Base-by-base conservation (phyloP, 2,797 vertebrate species). In the Coluber constrictor region DNA sequence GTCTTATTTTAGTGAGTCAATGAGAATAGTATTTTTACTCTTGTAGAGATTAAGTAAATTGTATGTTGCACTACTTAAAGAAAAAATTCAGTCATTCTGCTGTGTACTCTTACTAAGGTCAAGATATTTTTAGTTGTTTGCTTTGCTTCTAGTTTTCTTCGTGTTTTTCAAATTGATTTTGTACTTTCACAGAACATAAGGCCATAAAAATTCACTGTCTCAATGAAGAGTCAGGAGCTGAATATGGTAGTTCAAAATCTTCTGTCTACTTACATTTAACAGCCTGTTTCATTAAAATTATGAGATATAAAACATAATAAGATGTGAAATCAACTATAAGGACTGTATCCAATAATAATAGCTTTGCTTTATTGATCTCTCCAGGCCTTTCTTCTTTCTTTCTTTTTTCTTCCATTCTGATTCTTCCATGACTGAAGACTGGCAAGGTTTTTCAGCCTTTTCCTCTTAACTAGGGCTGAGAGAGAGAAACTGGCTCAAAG, bases 251-350 rank as follows among this genome's bases (percentile, higher is more conserved):
- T 97, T 97, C 91, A 96, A 94, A 95, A 89, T n/a, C 93, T 94
- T 7, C 37, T 9, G 89, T 60, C 90, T 95, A 83, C 25, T 94
- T 94, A 94, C 20, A 94, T 23, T 95, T 54, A 94, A 66, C 92
- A 95, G 95, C 91, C 20, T 95, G 92, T 96, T 97, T 96, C 94
- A 96, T 92, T 95, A 94, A 66, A 92, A 93, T 96, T 96, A 94
- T 94, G 93, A 96, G 47, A 93, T 32, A 92, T 90, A 93, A 93
- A 95, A 86, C 90, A 94, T 95, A 94, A 94, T 96, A 90, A 96
- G 95, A 94, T 94, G 89, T 96, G 95, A 93, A 94, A 97, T 94
- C 92, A 95, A 47, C 94, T 92, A 4, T 20, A 55, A 90, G 54
- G 29, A 56, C 18, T 56, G 54, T 18, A 90, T 37, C 16, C 18